phyloP scores from a whole-genome alignment of 2,888 invertebrate genomes.

The Platypus cylindrus region DNA sequence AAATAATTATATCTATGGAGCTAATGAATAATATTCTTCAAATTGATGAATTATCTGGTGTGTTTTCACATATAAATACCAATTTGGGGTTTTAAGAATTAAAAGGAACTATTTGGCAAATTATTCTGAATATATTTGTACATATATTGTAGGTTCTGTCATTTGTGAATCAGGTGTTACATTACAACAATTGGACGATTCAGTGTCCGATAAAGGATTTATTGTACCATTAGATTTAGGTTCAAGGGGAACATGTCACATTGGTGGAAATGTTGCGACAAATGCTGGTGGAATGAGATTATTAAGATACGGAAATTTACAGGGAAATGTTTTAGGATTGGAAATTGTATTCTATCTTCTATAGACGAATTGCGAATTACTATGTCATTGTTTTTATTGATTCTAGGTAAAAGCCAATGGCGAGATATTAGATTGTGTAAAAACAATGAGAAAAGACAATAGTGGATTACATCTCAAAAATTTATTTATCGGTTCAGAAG shows the following conservation, averaged over 20 bases:
- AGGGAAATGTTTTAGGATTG: slow-evolving; percentile 79
- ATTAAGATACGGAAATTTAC: slow-evolving; percentile 85
- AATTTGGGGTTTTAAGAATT: neutral
- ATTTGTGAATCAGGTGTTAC: slow-evolving; percentile 86
- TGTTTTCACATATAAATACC: neutral
- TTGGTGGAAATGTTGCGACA: slow-evolving; percentile 91
- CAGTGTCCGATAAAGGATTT: slow-evolving; percentile 55
- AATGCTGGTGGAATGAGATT: slow-evolving; percentile 91
- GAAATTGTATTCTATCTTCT: slow-evolving; percentile 61
- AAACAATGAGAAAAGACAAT: slow-evolving; percentile 86
- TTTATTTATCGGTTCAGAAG: slow-evolving; percentile 94
- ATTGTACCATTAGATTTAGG: slow-evolving; percentile 93
- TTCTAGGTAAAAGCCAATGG: slow-evolving; percentile 71
- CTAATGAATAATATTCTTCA: slow-evolving; percentile 74
- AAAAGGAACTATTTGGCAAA: neutral
- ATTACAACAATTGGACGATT: slow-evolving; percentile 68
- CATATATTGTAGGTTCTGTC: slow-evolving; percentile 48
- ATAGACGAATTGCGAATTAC: neutral
- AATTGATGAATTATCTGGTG: slow-evolving; percentile 72
- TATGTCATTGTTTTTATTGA: slow-evolving; percentile 6
- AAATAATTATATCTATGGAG: slow-evolving; percentile 74
- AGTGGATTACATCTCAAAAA: slow-evolving; percentile 95
- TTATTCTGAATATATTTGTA: neutral
- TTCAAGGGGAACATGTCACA: slow-evolving; percentile 88
- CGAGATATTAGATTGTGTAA: slow-evolving; percentile 70